phyloP scores from a whole-genome alignment of 2,797 vertebrate species.

The Adrianichthys oophorus region DNA sequence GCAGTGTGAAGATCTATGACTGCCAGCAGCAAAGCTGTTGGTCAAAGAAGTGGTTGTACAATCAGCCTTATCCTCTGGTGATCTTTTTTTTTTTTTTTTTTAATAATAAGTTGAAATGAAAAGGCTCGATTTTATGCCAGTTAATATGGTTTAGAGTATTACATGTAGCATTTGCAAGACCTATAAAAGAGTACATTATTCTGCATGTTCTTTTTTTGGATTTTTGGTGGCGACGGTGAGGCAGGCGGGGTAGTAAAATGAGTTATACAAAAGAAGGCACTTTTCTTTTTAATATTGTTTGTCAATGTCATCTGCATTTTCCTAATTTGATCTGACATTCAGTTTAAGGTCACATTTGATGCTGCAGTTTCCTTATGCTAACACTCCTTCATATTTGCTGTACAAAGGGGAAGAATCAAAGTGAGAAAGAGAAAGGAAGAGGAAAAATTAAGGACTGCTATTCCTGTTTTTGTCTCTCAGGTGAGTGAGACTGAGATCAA shows the following conservation, averaged over 20 bases:
- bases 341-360: slow-evolving; percentile 76
- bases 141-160: background rate
- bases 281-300: slow-evolving; percentile 49
- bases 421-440: slow-evolving; percentile 89
- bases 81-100: background rate
- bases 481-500: slow-evolving; percentile 99
- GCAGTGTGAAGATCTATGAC: slow-evolving; percentile 43
- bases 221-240: too few species aligned
- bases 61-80: slow-evolving; percentile 7
- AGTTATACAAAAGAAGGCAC: slow-evolving; percentile 57
- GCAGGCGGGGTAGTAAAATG: slow-evolving; percentile 29
- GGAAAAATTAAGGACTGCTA: slow-evolving; percentile 92
- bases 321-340: slow-evolving; percentile 73
- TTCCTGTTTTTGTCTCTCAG: slow-evolving; percentile 94
- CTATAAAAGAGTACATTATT: too few species aligned
- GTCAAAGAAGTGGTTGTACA: slow-evolving; percentile 24
- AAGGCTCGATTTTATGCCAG: background rate
- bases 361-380: slow-evolving; percentile 79
- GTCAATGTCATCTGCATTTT: slow-evolving; percentile 60
- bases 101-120: background rate
- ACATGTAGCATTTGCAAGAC: too few species aligned
- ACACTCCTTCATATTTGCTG: slow-evolving; percentile 87
- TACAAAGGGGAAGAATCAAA: slow-evolving; percentile 88
- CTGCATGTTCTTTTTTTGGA: too few species aligned
- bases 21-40: slow-evolving; percentile 15